Percentiles rank a stretch among this genome's conserved stretches.
Evolutionary conservation across 2,797 vertebrate species (phyloP).

Genomic region (Sebastes baramenuke): DNA sequence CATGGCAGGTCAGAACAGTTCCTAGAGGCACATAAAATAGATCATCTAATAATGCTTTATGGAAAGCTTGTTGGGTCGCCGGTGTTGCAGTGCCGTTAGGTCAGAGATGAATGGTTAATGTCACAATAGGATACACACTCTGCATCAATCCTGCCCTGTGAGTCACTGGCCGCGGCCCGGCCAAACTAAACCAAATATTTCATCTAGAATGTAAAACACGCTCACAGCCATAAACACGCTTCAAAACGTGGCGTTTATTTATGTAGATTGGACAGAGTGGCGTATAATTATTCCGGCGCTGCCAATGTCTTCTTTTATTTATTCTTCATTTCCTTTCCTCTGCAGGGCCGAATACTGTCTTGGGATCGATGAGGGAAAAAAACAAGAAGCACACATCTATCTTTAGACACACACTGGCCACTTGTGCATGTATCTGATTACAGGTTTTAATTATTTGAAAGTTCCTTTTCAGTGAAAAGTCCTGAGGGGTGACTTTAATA

Average conservation of each 20-base stretch:
- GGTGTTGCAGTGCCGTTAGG: slow-evolving; percentile 51
- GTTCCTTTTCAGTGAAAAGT: slow-evolving; percentile 43
- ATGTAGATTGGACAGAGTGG: slow-evolving; percentile 84
- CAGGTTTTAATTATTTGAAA: slow-evolving; percentile 65
- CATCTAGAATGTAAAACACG: slow-evolving; percentile 83
- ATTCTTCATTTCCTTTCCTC: slow-evolving; percentile 73
- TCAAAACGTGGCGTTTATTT: slow-evolving; percentile 81
- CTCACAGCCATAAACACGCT: slow-evolving; percentile 80
- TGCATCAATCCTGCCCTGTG: slow-evolving; percentile 65
- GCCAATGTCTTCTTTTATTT: slow-evolving; percentile 82
- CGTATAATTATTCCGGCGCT: slow-evolving; percentile 77
- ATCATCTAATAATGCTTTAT: slow-evolving; percentile 62
- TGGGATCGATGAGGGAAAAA: slow-evolving; percentile 47
- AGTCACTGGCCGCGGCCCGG: slow-evolving; percentile 60
- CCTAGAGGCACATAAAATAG: slow-evolving; percentile 4
- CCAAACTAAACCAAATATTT: slow-evolving; percentile 84
- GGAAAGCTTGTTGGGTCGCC: slow-evolving; percentile 72
- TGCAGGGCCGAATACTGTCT: slow-evolving; percentile 68
- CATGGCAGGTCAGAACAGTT: background rate
- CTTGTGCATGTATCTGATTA: slow-evolving; percentile 60
- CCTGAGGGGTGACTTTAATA: slow-evolving; percentile 52
- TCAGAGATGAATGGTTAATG: slow-evolving; percentile 80
- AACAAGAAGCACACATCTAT: slow-evolving; percentile 72
- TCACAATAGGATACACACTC: slow-evolving; percentile 74
- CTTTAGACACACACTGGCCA: slow-evolving; percentile 53